A percentile compares a stretch with the other conserved stretches of the same genome.
Conservation (phyloP, 2,113 vertebrate species). For the Chrysochloris asiatica region DNA sequence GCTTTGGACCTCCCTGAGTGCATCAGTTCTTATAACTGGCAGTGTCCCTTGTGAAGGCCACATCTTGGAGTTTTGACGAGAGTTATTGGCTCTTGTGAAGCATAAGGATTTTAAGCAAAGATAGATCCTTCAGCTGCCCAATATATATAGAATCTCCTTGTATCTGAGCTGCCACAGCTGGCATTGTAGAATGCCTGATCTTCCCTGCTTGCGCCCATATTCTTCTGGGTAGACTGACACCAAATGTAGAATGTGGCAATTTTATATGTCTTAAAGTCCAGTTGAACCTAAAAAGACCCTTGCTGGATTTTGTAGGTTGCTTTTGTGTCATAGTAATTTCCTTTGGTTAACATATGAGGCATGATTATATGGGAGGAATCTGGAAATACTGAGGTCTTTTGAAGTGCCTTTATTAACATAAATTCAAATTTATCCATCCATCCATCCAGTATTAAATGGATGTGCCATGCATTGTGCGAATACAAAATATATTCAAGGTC, state of each 20-base stretch:
- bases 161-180: neutral
- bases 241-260: neutral
- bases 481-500: neutral
- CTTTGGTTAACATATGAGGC: neutral
- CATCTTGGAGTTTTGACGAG: neutral
- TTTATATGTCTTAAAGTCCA: neutral
- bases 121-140: neutral
- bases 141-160: neutral
- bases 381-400: conserved; percentile 28
- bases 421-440: neutral
- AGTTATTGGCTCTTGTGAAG: conserved; percentile 1
- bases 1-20: neutral
- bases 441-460: neutral
- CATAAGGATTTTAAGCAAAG: neutral
- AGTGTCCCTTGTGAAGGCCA: neutral
- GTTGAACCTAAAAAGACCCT: neutral
- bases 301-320: neutral
- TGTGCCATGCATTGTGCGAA: neutral
- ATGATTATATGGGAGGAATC: neutral
- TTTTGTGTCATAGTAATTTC: neutral
- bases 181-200: neutral
- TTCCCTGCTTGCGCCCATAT: neutral
- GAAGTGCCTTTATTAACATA: neutral
- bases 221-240: neutral
- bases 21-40: neutral